These are phyloP conservation scores for Carassius gibelio DNA, from an alignment of 2,113 vertebrate genomes.

Conservation along the genomic window DNA sequence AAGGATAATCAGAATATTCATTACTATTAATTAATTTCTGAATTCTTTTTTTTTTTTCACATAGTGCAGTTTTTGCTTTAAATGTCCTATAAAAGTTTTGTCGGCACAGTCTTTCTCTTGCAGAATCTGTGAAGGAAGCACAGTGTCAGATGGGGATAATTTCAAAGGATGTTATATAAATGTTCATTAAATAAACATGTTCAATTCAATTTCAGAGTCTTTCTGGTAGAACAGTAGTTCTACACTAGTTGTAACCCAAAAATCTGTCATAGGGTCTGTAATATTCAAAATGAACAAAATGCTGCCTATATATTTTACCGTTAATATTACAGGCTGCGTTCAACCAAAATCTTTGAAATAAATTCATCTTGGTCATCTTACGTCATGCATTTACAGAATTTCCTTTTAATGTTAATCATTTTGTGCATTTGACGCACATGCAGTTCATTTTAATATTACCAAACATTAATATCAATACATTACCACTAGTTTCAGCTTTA, in stretches of 20 bases:
- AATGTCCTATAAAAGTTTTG: too few species aligned
- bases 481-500: background rate
- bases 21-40: conserved; percentile 15
- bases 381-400: background rate
- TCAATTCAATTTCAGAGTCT: background rate
- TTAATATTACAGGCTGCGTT: background rate
- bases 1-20: conserved; percentile 14
- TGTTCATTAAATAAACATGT: conserved; percentile 7
- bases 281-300: background rate
- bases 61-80: background rate
- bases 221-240: background rate
- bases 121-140: background rate
- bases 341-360: background rate
- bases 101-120: background rate
- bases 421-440: background rate
- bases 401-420: background rate
- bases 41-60: background rate
- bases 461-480: background rate
- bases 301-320: background rate
- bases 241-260: background rate
- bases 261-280: background rate
- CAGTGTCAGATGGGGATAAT: background rate
- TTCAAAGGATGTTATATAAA: background rate
- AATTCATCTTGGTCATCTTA: background rate
- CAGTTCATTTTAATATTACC: background rate